A percentile compares a stretch with the other conserved stretches of the same genome.
phyloP scores from a whole-genome alignment of 2,113 vertebrate genomes.

The Coracopsis vasa region DNA sequence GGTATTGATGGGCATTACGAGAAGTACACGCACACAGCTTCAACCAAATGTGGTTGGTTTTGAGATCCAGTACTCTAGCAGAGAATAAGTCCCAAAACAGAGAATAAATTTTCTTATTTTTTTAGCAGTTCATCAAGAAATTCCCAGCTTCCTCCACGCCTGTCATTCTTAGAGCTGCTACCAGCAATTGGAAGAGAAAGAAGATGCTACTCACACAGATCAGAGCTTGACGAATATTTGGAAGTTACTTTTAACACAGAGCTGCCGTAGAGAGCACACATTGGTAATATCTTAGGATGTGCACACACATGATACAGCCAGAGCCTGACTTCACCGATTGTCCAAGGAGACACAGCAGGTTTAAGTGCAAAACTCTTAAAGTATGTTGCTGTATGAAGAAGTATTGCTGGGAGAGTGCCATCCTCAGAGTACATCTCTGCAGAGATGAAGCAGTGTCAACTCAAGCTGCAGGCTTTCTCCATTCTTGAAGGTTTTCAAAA shows the following conservation, averaged over 20 bases:
- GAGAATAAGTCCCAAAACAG: not conserved
- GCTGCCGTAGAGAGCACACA: not conserved
- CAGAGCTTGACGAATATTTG: not conserved
- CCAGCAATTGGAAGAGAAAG: not conserved
- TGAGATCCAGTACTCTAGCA: not conserved
- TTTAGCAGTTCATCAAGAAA: not conserved
- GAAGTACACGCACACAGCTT: not conserved
- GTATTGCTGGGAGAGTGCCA: not conserved
- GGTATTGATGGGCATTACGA: not conserved
- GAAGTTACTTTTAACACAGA: not conserved
- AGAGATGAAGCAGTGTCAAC: not conserved
- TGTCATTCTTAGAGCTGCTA: not conserved
- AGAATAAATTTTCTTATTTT: not conserved
- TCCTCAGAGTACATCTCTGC: not conserved
- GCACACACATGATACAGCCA: not conserved
- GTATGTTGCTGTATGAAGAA: not conserved
- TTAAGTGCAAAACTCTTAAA: not conserved
- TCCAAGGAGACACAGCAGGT: not conserved
- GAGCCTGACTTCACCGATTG: not conserved
- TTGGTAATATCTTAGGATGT: not conserved
- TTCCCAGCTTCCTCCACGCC: not conserved
- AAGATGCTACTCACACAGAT: not conserved
- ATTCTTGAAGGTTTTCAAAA: not conserved
- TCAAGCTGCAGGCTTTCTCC: not conserved
- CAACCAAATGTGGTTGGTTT: not conserved